A percentile compares a stretch with the other conserved stretches of the same genome.
Conservation (phyloP, 2,113 vertebrate genomes). For the Urocynchramus pylzowi region DNA sequence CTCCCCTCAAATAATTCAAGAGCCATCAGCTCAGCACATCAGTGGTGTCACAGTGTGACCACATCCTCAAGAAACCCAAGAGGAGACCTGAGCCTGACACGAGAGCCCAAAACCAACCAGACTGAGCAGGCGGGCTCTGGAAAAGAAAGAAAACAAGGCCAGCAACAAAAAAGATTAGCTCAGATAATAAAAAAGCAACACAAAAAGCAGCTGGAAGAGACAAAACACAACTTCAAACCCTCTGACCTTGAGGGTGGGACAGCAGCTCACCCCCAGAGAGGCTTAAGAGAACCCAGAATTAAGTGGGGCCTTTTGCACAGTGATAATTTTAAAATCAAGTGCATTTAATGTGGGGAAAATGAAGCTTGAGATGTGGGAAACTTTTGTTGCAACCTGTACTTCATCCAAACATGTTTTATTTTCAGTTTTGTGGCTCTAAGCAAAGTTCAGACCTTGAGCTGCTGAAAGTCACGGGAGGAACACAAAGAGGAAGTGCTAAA, state of each 20-base stretch:
- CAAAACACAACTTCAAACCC: background rate
- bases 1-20: background rate
- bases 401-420: background rate
- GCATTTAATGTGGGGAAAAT: background rate
- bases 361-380: background rate
- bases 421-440: background rate
- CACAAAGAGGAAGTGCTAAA: background rate
- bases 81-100: background rate
- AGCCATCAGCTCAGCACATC: background rate
- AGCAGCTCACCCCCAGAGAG: background rate
- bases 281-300: background rate
- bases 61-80: background rate
- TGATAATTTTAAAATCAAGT: background rate
- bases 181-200: background rate
- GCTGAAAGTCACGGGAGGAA: background rate
- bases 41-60: background rate
- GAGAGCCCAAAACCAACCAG: background rate
- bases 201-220: background rate
- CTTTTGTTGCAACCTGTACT: background rate
- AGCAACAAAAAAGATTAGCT: background rate
- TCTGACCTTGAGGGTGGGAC: background rate
- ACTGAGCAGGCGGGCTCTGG: background rate
- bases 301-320: background rate
- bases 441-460: background rate
- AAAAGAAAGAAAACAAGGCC: background rate